These are phyloP conservation scores for Etheostoma perlongum DNA, from an alignment of 2,797 vertebrate genomes.

Conservation along the genomic window DNA sequence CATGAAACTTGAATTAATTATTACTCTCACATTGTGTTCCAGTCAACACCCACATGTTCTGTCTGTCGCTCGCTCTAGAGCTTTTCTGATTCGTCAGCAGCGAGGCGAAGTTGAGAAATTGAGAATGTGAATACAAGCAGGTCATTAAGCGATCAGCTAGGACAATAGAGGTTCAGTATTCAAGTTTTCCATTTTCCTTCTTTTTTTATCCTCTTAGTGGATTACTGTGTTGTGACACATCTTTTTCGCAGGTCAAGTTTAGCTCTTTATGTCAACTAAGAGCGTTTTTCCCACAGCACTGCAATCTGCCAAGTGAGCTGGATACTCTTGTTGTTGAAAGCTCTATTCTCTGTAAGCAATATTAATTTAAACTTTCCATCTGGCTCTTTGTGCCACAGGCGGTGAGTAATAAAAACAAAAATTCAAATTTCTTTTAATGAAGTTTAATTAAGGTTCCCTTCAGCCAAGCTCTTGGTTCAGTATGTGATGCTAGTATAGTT, in stretches of 20 bases:
- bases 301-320: conserved; percentile 9
- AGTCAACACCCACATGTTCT: conserved; percentile 27
- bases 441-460: background rate
- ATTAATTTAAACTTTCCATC: background rate
- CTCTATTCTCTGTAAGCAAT: background rate
- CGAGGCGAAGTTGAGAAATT: conserved; percentile 30
- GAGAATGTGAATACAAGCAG: conserved; percentile 27
- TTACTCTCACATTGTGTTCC: conserved; percentile 42
- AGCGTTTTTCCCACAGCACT: conserved; percentile 5
- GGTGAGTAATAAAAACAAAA: conserved; percentile 1
- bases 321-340: conserved; percentile 5
- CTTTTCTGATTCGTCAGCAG: conserved; percentile 57
- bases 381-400: background rate
- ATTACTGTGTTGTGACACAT: conserved; percentile 44
- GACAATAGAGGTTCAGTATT: conserved; percentile 19
- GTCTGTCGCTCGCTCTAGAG: conserved; percentile 6
- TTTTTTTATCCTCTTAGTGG: conserved; percentile 41
- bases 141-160: conserved; percentile 23
- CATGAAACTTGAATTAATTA: conserved; percentile 49
- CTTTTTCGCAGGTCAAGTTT: conserved; percentile 52
- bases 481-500: too few relatives aligned
- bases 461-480: background rate
- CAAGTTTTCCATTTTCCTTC: conserved; percentile 27
- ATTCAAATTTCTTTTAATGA: background rate
- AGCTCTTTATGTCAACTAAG: conserved; percentile 34